Percentiles rank a stretch among this genome's conserved stretches.
Evolutionary conservation across 2,797 vertebrate species (phyloP).

Genomic region (Monodelphis domestica): DNA sequence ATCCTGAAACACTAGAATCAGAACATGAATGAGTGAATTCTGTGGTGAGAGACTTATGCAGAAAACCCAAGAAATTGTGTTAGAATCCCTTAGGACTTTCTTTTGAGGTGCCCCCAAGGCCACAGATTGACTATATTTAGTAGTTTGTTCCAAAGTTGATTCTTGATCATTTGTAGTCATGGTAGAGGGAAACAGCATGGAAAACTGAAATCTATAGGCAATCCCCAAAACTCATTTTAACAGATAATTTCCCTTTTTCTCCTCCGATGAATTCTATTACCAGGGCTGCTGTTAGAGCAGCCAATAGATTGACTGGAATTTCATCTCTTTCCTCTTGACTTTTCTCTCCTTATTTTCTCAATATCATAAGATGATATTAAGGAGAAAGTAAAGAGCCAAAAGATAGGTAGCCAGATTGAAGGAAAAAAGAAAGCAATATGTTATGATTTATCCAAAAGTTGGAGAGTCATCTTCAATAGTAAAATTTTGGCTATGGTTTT

Average conservation of each 20-base stretch:
- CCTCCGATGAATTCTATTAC: constrained; percentile 58
- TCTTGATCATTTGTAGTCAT: constrained; percentile 36
- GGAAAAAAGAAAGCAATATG: neutral
- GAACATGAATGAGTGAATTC: neutral
- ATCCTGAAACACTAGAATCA: neutral
- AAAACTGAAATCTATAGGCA: constrained; percentile 72
- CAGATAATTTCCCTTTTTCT: constrained; percentile 60
- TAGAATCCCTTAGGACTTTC: neutral
- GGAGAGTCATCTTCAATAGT: constrained; percentile 34
- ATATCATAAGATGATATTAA: constrained; percentile 2
- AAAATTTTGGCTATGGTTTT: constrained; percentile 7
- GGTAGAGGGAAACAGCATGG: constrained; percentile 29
- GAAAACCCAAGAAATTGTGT: neutral
- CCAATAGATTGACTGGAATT: constrained; percentile 49
- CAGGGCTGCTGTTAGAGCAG: constrained; percentile 49
- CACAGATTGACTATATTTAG: neutral
- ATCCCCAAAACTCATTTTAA: constrained; percentile 64
- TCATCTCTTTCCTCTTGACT: neutral
- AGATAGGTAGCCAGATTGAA: neutral
- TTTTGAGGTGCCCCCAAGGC: neutral
- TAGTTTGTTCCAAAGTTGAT: constrained; percentile 8
- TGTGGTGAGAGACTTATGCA: neutral
- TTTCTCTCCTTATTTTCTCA: neutral
- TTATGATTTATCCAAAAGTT: constrained; percentile 45
- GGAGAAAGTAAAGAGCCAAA: neutral